Base-by-base conservation (phyloP, 2,888 invertebrate genomes). In the Eugnorisma glareosa region DNA sequence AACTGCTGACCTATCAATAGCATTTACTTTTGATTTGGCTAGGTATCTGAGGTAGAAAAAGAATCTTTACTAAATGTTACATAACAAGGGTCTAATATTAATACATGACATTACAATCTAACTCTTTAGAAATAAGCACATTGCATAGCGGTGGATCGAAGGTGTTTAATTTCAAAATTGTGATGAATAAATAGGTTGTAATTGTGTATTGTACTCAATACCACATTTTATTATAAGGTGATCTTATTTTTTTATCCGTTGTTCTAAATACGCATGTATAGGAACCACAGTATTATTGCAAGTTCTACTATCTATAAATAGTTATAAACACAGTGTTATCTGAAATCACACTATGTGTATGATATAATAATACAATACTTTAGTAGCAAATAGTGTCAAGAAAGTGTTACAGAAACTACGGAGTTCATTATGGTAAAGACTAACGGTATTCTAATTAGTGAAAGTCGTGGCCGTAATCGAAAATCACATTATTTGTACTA, bases 251-350 rank as follows among this genome's bases (percentile, higher is more conserved):
- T 11, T 35, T 35, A 61, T 37, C 1, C 7, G 13, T 5, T 63
- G 31, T 37, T 63, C 24, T 63, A 63, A 61, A 15, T 24, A 59
- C 31, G 59, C 28, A 31, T 31, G 31, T 59, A 28, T 18, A 40
- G 18, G 66, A 67, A 40, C 24, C 31, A 48, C 2, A 35, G 15
- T 31, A 31, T 35, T 51, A 18, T 24, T n/a, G 18, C 35, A 67
- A 67, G 31, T 31, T 31, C 31, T 68, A 35, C 21, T 21, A 24
- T 45, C 21, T 31, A n/a, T 35, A 35, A 35, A 68, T 64, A 31
- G 18, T 63, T 63, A 43, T 48, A 72, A 67, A 72, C 37, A 18
- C 68, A 67, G 64, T 45, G 71, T 45, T n/a, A 37, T n/a, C 35
- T 45, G 11, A 61, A 35, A 61, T 59, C 35, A 61, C n/a, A 37